These are phyloP conservation scores for Anagyrus pseudococci DNA, from an alignment of 2,888 invertebrate species.

Conservation along the genomic window DNA sequence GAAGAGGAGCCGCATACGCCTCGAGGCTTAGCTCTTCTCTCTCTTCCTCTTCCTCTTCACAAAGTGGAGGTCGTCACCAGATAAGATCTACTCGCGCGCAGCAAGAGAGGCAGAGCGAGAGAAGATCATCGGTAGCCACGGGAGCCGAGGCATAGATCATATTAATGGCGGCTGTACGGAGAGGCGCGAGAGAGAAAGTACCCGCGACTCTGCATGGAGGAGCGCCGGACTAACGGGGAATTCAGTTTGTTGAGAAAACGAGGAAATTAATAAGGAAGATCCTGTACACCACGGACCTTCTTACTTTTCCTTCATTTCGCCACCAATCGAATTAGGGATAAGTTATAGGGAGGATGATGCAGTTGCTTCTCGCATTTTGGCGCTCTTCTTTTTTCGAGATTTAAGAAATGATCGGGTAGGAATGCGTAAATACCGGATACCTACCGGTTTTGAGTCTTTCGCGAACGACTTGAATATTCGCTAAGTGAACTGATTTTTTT, in stretches of 20 bases:
- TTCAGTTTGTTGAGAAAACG: slow-evolving; percentile 13
- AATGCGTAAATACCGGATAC: slow-evolving; percentile 17
- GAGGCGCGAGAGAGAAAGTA: slow-evolving; percentile 2
- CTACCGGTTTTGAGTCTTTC: slow-evolving; percentile 27
- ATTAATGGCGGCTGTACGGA: slow-evolving; percentile 51
- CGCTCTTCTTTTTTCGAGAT: too few relatives aligned
- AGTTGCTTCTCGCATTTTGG: too few relatives aligned
- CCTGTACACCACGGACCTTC: too few relatives aligned
- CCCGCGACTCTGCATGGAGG: neutral
- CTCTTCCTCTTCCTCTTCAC: neutral
- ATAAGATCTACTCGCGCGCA: slow-evolving; percentile 30
- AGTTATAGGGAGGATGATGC: too few relatives aligned
- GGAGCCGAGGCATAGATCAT: slow-evolving; percentile 59
- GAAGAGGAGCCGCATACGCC: slow-evolving; percentile 2
- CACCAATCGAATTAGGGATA: too few relatives aligned
- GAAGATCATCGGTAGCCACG: slow-evolving; percentile 41
- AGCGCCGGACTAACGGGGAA: too few relatives aligned
- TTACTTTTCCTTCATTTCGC: too few relatives aligned
- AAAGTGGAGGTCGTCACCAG: slow-evolving; percentile 29
- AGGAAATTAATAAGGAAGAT: slow-evolving; percentile 20
- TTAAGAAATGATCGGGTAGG: slow-evolving; percentile 3
- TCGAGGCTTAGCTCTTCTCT: slow-evolving; percentile 1
- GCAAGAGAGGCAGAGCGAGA: too few relatives aligned
- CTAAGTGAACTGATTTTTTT: slow-evolving; percentile 7
- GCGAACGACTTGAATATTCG: slow-evolving; percentile 10